A percentile compares a stretch with the other conserved stretches of the same genome.
These are phyloP conservation scores for Sitta carolinensis DNA, from an alignment of 2,797 vertebrate species.

Conservation along the genomic window DNA sequence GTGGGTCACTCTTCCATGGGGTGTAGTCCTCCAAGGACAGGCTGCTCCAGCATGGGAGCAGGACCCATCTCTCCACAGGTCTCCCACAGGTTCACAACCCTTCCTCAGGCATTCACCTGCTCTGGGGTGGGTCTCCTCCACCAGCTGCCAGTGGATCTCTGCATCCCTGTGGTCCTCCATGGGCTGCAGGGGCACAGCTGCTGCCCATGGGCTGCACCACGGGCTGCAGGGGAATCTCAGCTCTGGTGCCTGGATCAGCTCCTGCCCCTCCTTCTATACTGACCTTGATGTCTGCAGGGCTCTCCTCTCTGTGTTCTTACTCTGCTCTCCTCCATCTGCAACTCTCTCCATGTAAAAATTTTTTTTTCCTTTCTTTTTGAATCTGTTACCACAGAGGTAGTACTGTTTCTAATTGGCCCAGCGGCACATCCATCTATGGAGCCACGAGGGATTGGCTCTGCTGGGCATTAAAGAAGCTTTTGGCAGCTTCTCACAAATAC, in stretches of 20 bases:
- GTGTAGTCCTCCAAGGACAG: not conserved
- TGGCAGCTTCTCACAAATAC: not conserved
- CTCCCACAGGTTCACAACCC: too few relatives aligned
- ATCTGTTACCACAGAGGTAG: not conserved
- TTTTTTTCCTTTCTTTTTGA: not conserved
- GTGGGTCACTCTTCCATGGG: accelerated
- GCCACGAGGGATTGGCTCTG: not conserved
- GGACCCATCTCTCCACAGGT: not conserved
- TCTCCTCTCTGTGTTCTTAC: not conserved
- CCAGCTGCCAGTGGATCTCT: not conserved
- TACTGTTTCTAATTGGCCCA: not conserved
- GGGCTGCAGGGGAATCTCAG: not conserved
- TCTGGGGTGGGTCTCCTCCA: not conserved
- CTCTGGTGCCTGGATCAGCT: accelerated
- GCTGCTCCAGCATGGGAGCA: not conserved
- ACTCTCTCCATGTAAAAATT: too few relatives aligned
- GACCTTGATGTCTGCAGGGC: not conserved
- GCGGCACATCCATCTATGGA: accelerated
- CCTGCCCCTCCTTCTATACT: not conserved
- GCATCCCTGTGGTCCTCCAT: accelerated
- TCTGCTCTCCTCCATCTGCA: not conserved
- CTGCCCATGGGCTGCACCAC: accelerated
- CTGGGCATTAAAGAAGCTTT: not conserved
- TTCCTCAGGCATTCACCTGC: not conserved
- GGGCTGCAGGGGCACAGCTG: not conserved